Conservation (phyloP, 2,113 vertebrate species). For the Glaucidium brasilianum region DNA sequence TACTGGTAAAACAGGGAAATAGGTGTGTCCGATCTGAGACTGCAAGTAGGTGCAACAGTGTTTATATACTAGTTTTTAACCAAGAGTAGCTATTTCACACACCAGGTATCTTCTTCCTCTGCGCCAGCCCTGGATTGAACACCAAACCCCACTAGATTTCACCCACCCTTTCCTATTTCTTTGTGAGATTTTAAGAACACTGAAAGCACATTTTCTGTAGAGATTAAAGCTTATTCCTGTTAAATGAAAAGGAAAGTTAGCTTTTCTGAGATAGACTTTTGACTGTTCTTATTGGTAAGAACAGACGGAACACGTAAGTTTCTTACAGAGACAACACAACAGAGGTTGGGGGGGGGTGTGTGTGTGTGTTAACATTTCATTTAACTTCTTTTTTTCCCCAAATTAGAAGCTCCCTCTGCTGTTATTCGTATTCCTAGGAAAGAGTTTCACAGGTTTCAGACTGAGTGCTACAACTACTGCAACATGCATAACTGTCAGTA, state of each 20-base stretch:
- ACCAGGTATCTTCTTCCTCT: background rate
- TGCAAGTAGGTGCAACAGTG: background rate
- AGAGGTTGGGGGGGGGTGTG: background rate
- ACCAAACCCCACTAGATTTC: background rate
- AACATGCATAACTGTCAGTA: background rate
- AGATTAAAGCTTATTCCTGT: background rate
- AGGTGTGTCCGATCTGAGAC: background rate
- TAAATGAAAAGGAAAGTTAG: background rate
- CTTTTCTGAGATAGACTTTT: background rate
- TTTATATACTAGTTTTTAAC: background rate
- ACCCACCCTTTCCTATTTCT: background rate
- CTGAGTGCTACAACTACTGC: background rate
- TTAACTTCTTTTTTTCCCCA: background rate
- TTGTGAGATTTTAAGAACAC: background rate
- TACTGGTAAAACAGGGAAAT: background rate
- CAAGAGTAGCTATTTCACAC: background rate
- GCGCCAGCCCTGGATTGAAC: background rate
- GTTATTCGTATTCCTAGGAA: background rate
- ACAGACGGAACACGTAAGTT: background rate
- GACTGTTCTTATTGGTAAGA: background rate
- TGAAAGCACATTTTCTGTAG: background rate
- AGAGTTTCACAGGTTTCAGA: background rate
- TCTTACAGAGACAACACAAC: background rate
- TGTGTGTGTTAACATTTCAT: background rate
- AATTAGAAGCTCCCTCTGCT: background rate